phyloP scores from a whole-genome alignment of 2,797 vertebrate species.

The Morus bassanus region DNA sequence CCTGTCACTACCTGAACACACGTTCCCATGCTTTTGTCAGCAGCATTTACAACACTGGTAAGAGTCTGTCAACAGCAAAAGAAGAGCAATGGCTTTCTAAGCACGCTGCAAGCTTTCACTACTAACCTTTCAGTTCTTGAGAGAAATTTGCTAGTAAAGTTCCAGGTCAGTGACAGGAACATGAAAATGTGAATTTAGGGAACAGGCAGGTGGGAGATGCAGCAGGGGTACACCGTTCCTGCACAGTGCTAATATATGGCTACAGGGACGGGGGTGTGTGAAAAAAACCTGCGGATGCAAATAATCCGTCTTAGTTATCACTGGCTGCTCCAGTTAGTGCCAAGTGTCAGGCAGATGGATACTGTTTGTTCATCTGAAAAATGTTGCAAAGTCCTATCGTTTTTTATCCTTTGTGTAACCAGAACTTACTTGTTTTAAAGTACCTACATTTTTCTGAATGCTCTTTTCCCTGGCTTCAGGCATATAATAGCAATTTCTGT shows the following conservation, averaged over 20 bases:
- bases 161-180: background rate
- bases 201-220: background rate
- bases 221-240: background rate
- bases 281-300: too few relatives aligned
- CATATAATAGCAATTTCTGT: background rate
- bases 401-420: background rate
- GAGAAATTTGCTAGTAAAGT: background rate
- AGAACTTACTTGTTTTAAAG: background rate
- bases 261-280: too few relatives aligned
- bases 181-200: background rate
- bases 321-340: background rate
- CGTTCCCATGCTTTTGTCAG: background rate
- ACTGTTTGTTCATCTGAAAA: background rate
- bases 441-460: background rate
- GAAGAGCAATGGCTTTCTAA: background rate
- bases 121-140: background rate
- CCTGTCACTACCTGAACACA: background rate
- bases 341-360: background rate
- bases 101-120: background rate
- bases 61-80: background rate
- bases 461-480: background rate
- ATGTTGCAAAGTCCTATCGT: background rate
- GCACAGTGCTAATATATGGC: accelerated
- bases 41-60: background rate
- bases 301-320: accelerated